Percentiles rank a stretch among this genome's conserved stretches.
These are phyloP conservation scores for Salmo trutta DNA, from an alignment of 2,797 vertebrate species.

Conservation along the genomic window DNA sequence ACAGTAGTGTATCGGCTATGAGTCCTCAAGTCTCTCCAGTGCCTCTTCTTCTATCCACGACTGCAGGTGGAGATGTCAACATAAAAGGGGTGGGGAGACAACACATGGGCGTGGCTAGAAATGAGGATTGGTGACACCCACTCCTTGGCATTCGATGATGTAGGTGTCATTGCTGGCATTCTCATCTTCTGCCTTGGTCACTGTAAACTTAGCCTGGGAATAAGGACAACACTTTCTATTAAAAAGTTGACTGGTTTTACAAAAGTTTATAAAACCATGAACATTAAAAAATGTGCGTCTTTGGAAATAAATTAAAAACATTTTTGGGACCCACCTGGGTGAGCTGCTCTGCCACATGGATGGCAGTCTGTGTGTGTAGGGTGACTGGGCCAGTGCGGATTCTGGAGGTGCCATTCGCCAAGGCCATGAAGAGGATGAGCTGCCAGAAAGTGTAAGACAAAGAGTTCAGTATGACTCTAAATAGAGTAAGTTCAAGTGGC, in stretches of 20 bases:
- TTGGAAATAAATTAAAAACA: background rate
- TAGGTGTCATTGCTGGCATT: constrained; percentile 76
- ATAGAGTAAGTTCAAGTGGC: background rate
- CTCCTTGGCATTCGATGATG: constrained; percentile 93
- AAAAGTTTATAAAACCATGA: background rate
- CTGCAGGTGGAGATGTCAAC: constrained; percentile 12
- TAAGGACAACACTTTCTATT: background rate
- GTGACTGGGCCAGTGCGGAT: constrained; percentile 90
- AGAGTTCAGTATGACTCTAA: background rate
- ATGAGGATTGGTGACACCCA: constrained; percentile 80
- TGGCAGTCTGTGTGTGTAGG: constrained; percentile 92
- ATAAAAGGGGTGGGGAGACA: background rate
- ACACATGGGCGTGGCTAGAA: constrained; percentile 56
- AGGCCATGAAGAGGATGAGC: constrained; percentile 96
- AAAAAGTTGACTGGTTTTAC: background rate
- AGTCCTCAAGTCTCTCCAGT: constrained; percentile 27
- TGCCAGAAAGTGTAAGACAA: constrained; percentile 50
- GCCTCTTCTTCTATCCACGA: constrained; percentile 5
- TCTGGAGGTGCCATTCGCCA: constrained; percentile 89
- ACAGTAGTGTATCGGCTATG: constrained; percentile 34
- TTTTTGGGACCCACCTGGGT: constrained; percentile 78
- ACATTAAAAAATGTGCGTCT: background rate
- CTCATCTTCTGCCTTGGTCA: constrained; percentile 86
- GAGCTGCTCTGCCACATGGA: constrained; percentile 91
- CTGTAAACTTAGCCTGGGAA: constrained; percentile 88